Conservation (phyloP, 1,140 invertebrate species). For the Branchinecta lynchi region DNA sequence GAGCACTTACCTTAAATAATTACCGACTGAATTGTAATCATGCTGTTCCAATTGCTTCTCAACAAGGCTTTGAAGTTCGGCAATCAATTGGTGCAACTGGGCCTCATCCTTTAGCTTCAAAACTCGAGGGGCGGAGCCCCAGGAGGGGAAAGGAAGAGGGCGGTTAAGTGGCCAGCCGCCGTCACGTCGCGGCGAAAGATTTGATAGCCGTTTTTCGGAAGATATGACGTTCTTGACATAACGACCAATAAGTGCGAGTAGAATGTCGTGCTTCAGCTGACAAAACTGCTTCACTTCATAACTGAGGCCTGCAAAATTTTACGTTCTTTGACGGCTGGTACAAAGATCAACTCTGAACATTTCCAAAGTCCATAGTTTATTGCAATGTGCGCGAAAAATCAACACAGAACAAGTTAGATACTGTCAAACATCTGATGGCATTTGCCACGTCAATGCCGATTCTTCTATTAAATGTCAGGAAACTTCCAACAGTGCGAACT, state of each 20-base stretch:
- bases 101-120: conserved; percentile 41
- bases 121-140: conserved; percentile 32
- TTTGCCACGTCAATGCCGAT: no score
- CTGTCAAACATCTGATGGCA: no score
- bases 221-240: neutral
- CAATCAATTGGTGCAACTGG: conserved; percentile 60
- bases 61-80: conserved; percentile 53
- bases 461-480: no score
- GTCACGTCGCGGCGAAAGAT: neutral
- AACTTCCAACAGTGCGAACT: no score
- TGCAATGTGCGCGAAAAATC: no score
- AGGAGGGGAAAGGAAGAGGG: conserved; percentile 27
- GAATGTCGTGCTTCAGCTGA: neutral
- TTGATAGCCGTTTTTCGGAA: neutral
- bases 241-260: neutral
- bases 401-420: no score
- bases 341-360: neutral
- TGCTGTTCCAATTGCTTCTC: conserved; percentile 52
- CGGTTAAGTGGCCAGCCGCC: neutral
- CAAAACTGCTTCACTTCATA: neutral
- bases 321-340: neutral
- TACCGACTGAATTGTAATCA: conserved; percentile 70
- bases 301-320: neutral
- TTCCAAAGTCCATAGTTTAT: no score
- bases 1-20: conserved; percentile 46